Evolutionary conservation across 2,888 invertebrate species (phyloP).

Genomic region (Tetrapedia diversipes): DNA sequence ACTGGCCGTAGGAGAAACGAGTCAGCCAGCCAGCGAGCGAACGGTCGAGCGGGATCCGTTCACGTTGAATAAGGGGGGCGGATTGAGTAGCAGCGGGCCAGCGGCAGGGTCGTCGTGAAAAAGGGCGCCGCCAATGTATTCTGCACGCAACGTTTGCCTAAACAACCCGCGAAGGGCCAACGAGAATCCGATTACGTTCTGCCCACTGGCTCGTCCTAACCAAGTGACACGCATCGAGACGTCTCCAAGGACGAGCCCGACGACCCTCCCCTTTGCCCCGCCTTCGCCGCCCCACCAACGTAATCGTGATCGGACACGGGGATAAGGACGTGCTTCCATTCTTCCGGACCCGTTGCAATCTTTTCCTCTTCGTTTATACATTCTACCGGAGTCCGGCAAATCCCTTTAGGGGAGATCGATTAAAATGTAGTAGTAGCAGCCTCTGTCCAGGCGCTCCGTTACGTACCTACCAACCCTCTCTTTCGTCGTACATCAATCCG

Average conservation of each 20-base stretch:
- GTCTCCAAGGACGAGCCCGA: conserved; percentile 36
- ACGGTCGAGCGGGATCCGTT: conserved; percentile 23
- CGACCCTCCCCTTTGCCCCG: conserved; percentile 1
- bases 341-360: neutral
- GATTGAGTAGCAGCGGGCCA: conserved; percentile 22
- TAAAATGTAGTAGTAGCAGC: conserved; percentile 8
- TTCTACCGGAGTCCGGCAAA: neutral
- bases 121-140: conserved; percentile 51
- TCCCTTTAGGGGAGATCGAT: conserved; percentile 4
- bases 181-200: conserved; percentile 62
- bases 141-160: conserved; percentile 53
- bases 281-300: neutral
- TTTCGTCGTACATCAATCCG: neutral
- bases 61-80: conserved; percentile 29
- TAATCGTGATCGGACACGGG: neutral
- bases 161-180: conserved; percentile 44
- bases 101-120: conserved; percentile 36
- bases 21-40: neutral
- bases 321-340: conserved; percentile 10
- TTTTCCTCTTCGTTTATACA: neutral
- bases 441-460: neutral
- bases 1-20: conserved; percentile 50
- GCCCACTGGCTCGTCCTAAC: conserved; percentile 55
- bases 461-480: too few relatives aligned
- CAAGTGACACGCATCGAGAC: conserved; percentile 48